Base-by-base conservation (phyloP, 2,113 vertebrate species). In the Saguinus imperator region DNA sequence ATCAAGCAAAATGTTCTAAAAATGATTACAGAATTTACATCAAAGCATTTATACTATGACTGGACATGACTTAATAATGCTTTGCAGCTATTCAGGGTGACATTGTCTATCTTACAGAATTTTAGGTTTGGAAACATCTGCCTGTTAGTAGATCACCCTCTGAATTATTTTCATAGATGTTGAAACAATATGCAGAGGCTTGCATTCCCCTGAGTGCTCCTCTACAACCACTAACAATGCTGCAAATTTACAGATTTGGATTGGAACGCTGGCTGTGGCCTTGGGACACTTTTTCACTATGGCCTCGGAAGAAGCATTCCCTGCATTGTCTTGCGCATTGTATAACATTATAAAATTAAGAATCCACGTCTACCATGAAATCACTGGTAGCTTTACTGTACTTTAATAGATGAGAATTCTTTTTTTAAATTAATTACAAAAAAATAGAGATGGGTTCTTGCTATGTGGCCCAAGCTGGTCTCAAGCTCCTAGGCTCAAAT, bases 51-150 rank as follows among this genome's bases (percentile, higher is more conserved):
- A 25, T 58, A 77, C 66, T 40, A 52, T 43, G 68, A 87, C 29
- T 89, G 75, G 27, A 20, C n/a, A 81, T 68, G 35, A 55, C 68
- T 94, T 73, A 91, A 79, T 32, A 82, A 73, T 45, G 29, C 12
- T 73, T 89, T 66, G 72, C 9, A 57, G 52, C 81, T 37, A 90
- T 18, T 43, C 40, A 70, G 32, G 55, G 50, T 83, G 40, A 1
- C 80, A 13, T 2, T 85, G 25, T 82, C 68, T 61, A 35, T 12
- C 18, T 61, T 21, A 13, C 17, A 72, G 48, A 89, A 55, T 17
- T 92, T 96, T 77, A 79, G 45, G 52, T 64, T 94, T 68, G 84
- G 32, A 95, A 97, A 83, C 27, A 43, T 61, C 52, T 43, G 8
- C 35, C 35, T 29, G 18, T 87, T 17, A 76, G 48, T 8, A 58